Percentiles rank a stretch among this genome's conserved stretches.
These are phyloP conservation scores for Heliconius himera DNA, from an alignment of 1,140 invertebrate genomes.

Conservation along the genomic window DNA sequence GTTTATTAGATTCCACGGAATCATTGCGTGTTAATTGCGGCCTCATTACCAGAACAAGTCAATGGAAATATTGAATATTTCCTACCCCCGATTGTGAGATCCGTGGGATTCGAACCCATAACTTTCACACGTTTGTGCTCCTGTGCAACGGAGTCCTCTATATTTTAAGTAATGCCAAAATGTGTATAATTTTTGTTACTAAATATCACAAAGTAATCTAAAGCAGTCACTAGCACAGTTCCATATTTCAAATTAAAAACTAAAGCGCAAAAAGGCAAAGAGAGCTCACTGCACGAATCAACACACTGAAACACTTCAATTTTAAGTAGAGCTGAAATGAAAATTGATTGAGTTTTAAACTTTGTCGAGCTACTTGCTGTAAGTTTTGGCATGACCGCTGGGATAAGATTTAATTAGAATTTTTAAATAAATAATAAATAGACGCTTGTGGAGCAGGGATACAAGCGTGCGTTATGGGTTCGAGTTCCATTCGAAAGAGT, in stretches of 20 bases:
- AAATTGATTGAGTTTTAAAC: conserved; percentile 37
- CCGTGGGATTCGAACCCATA: too few species aligned
- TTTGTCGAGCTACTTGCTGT: conserved; percentile 22
- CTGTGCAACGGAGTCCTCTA: too few species aligned
- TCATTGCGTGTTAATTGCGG: too few species aligned
- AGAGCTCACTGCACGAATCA: background rate
- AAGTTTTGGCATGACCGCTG: conserved; percentile 12
- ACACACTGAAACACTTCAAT: conserved; percentile 20
- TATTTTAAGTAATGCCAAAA: too few species aligned
- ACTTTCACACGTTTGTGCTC: too few species aligned
- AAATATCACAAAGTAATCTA: background rate
- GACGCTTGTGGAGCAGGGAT: too few species aligned
- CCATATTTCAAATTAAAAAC: background rate
- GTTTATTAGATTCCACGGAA: too few species aligned
- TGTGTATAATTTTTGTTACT: background rate
- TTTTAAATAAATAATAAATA: background rate
- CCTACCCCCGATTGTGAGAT: too few species aligned
- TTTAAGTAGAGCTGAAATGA: conserved; percentile 19
- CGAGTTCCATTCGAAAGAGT: too few species aligned
- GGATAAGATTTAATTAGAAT: background rate
- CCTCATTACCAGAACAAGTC: too few species aligned
- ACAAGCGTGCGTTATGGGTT: too few species aligned
- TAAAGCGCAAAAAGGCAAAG: conserved; percentile 4
- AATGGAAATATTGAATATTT: too few species aligned
- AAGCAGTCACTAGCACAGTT: background rate